Conservation (phyloP, 1,140 invertebrate genomes). For the Conopomorpha cramerella region DNA sequence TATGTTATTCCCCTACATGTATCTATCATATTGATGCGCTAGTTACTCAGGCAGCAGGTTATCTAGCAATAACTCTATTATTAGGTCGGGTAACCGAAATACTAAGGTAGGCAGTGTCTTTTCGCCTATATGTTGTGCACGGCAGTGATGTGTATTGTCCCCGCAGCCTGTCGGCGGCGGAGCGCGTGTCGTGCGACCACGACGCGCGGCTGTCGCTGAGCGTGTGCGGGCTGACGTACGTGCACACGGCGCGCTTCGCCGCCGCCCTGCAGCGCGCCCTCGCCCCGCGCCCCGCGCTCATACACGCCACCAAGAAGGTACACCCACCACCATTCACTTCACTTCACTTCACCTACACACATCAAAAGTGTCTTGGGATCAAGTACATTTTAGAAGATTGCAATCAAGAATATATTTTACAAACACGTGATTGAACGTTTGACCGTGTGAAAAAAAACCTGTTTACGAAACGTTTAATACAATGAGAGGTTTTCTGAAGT, state of each 20-base stretch:
- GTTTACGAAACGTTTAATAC: not conserved
- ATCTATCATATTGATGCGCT: too few species aligned
- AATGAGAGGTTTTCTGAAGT: not conserved
- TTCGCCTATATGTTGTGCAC: too few species aligned
- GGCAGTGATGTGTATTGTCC: too few species aligned
- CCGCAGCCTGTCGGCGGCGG: conserved; percentile 28
- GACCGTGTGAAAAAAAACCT: not conserved
- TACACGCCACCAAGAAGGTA: conserved; percentile 53
- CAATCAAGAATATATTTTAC: not conserved
- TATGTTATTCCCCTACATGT: too few species aligned
- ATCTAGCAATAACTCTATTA: too few species aligned
- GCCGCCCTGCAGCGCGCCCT: conserved; percentile 89
- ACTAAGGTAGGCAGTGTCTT: too few species aligned
- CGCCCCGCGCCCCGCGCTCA: conserved; percentile 74
- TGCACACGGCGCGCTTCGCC: conserved; percentile 94
- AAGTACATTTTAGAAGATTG: too few species aligned
- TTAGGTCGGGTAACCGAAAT: too few species aligned
- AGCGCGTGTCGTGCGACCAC: conserved; percentile 61
- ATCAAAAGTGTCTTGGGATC: too few species aligned
- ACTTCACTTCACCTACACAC: too few species aligned
- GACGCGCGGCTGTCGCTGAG: conserved; percentile 81
- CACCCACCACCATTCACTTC: too few species aligned
- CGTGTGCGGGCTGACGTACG: conserved; percentile 88
- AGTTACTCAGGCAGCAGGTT: too few species aligned
- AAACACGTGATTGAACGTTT: conserved; percentile 5